Base-by-base conservation (phyloP, 2,113 vertebrate genomes). In the Mormyrus iriodes region DNA sequence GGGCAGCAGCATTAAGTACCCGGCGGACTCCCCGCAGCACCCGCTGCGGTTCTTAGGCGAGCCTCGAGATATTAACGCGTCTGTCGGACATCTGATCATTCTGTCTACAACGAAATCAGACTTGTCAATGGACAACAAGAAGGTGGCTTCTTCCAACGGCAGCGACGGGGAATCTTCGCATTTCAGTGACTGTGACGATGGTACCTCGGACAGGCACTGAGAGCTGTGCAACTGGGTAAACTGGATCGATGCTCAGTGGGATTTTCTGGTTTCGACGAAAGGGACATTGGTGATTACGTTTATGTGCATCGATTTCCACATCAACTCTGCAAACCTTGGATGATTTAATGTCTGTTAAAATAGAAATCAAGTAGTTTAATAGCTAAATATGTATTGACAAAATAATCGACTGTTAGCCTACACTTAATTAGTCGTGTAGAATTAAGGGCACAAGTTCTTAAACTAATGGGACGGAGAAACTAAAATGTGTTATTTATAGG, bases 121-220 rank as follows among this genome's bases (percentile, higher is more conserved):
- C 69, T 88, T 93, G 52, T 93, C 90, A 31, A 83, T 91, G 24
- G 91, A 90, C 4, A 92, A 86, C 44, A 91, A 90, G 19, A 93
- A 94, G 65, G 83, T 58, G 9, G 39, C 79, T 1, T 93, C 92
- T 3, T 93, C 93, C 15, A 93, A 89, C 91, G 93, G 94, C 92
- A 96, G 96, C 88, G 96, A 96, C 88, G 95, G 95, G 0, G 96
- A 96, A 42, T 96, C 94, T 1, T 95, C 94, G 0, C 95, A 94
- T 88, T 93, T 92, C 90, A 96, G 96, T 90, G 95, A 96, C 90
- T 88, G 90, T 19, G 96, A 96, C 86, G 96, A 96, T 4, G 92
- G 84, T 86, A 94, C 92, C 7, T 73, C 13, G 65, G 91, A 90
- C 85, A 94, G 93, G 91, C 93, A 90, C n/a, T 95, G 86, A 93